Evolutionary conservation across 2,113 vertebrate species (phyloP).

Genomic region (Turdus rufiventris): DNA sequence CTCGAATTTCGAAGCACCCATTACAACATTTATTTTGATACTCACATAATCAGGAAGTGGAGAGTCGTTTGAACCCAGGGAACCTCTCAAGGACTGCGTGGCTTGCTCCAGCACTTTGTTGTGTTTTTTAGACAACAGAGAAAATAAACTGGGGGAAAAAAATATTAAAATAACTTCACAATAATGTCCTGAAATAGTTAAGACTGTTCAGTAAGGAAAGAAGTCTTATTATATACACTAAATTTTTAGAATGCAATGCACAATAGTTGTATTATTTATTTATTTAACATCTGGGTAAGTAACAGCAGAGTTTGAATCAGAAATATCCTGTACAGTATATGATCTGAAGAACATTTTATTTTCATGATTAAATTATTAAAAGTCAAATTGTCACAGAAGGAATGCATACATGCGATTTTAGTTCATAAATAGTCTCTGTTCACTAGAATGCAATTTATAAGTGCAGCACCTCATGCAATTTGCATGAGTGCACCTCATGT

Average conservation of each 20-base stretch:
- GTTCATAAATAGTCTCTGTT: not conserved
- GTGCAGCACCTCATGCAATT: not conserved
- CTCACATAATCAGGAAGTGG: slow-evolving; percentile 96
- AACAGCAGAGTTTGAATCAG: not conserved
- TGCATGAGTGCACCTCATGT: too few relatives aligned
- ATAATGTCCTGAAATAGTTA: not conserved
- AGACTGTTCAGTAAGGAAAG: not conserved
- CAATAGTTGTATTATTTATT: not conserved
- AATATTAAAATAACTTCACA: not conserved
- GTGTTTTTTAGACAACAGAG: slow-evolving; percentile 97
- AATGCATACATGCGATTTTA: not conserved
- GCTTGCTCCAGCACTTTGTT: slow-evolving; percentile 98
- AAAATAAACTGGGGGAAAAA: slow-evolving; percentile 81
- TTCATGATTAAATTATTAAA: not conserved
- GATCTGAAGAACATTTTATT: not conserved
- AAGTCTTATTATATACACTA: not conserved
- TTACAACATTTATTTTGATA: slow-evolving; percentile 41
- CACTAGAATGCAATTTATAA: not conserved
- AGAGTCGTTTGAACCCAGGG: slow-evolving; percentile 76
- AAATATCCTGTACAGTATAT: not conserved
- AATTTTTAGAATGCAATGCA: not conserved
- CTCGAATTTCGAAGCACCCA: not conserved
- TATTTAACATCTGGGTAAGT: not conserved
- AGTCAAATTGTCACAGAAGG: not conserved
- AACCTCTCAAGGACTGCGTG: slow-evolving; percentile 88